phyloP scores from a whole-genome alignment of 1,140 invertebrate genomes.

The Bombyx mandarina region DNA sequence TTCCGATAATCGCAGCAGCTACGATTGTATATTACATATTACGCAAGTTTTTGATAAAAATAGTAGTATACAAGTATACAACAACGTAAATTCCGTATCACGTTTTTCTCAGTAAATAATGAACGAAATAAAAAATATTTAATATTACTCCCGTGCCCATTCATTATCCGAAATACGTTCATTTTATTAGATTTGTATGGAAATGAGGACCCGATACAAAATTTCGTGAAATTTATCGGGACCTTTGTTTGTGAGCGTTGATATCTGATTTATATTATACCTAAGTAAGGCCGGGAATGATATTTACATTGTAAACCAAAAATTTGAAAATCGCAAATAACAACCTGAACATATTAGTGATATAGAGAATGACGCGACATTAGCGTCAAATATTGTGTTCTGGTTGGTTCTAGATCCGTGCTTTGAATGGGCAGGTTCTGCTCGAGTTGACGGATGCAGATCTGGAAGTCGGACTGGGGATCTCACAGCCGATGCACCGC shows the following conservation, averaged over 20 bases:
- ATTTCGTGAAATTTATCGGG: slow-evolving; percentile 25
- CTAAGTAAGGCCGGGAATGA: slow-evolving; percentile 7
- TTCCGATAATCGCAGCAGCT: too few relatives aligned
- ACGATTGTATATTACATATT: too few relatives aligned
- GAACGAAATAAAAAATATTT: slow-evolving; percentile 21
- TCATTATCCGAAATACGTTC: slow-evolving; percentile 23
- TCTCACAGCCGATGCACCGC: slow-evolving; percentile 91
- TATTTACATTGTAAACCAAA: background rate
- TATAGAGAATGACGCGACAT: slow-evolving; percentile 48
- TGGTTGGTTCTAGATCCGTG: slow-evolving; percentile 74
- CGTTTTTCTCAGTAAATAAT: slow-evolving; percentile 17
- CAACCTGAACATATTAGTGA: slow-evolving; percentile 14
- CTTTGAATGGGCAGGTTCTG: slow-evolving; percentile 82
- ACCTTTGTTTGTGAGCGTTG: slow-evolving; percentile 32
- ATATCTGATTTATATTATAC: slow-evolving; percentile 21
- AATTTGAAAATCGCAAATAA: background rate
- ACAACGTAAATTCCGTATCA: background rate
- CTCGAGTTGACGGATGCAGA: slow-evolving; percentile 91
- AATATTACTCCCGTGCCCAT: slow-evolving; percentile 20
- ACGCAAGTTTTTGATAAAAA: background rate
- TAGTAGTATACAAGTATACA: slow-evolving; percentile 1
- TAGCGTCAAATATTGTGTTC: slow-evolving; percentile 70
- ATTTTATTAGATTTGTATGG: slow-evolving; percentile 39
- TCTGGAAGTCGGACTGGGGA: slow-evolving; percentile 88
- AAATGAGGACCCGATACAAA: slow-evolving; percentile 26